Base-by-base conservation (phyloP, 2,797 vertebrate species). In the Phalloptychus januarius region DNA sequence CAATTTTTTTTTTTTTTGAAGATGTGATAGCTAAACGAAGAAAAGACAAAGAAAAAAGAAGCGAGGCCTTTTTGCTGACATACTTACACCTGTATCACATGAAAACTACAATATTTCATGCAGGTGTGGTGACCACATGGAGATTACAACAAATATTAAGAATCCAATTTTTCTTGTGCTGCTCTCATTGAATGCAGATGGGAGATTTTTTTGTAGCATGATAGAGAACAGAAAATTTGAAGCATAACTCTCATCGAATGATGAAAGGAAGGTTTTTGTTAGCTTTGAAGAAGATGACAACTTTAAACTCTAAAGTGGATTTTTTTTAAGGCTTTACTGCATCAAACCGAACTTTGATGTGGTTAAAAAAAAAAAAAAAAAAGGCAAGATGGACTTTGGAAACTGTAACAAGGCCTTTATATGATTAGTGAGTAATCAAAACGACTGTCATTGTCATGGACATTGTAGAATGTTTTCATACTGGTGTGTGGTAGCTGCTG, bases 51-150 rank as follows among this genome's bases (percentile, higher is more conserved):
- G 52, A 56, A 74, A 56, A 71, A 77, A 54, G 83, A 79, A 76
- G 79, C 72, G 91, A 91, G 93, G 92, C 93, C 93, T 70, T 93
- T 89, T 90, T 87, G 83, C 90, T 82, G 87, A 92, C 88, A 86
- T 86, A 80, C 80, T 83, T 50, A 84, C 88, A 83, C 78, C 75
- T 2, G 78, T 86, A 82, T 88, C 45, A 87, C 81, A 76, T 61
- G 79, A 84, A 74, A 58, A 78, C 36, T 52, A 56, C 76, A 75
- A 78, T 77, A 78, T 88, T 87, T 86, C 89, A 76, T 82, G 78
- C 74, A 75, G 79, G 84, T 80, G 76, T 72, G 76, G 61, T 74
- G 78, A 61, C 90, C 58, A 71, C 80, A 75, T 75, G 75, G 38
- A 85, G 74, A 79, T 78, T 75, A 78, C 77, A 50, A 79, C 78